Evolutionary conservation across 2,113 vertebrate genomes (phyloP).

Genomic region (Larimichthys crocea): DNA sequence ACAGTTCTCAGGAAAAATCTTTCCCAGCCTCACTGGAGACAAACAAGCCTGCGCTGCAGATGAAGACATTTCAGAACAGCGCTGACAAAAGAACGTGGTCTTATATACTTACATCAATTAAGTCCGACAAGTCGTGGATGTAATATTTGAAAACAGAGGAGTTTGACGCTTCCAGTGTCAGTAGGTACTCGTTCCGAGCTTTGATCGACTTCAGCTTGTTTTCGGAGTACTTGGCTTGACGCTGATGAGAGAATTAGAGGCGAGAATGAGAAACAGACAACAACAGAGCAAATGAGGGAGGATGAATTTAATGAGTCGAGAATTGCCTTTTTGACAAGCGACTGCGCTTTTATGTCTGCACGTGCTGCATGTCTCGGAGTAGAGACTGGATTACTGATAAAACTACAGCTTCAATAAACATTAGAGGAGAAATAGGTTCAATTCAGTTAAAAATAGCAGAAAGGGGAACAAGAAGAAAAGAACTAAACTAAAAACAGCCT

Average conservation of each 20-base stretch:
- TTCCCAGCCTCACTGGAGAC: neutral
- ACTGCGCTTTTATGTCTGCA: conserved; percentile 52
- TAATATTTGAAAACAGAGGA: conserved; percentile 99
- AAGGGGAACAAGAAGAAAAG: neutral
- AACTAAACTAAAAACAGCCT: conserved; percentile 26
- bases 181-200: conserved; percentile 97
- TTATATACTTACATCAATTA: conserved; percentile 95
- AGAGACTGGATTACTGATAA: conserved; percentile 34
- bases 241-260: conserved; percentile 84
- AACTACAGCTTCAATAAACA: conserved; percentile 34
- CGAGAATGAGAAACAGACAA: conserved; percentile 43
- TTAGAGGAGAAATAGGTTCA: conserved; percentile 29
- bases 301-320: conserved; percentile 47
- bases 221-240: conserved; percentile 98
- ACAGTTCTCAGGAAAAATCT: conserved; percentile 5
- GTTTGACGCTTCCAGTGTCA: conserved; percentile 97
- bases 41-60: neutral
- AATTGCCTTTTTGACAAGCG: conserved; percentile 48
- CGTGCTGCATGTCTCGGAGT: conserved; percentile 9
- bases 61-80: neutral
- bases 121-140: conserved; percentile 96
- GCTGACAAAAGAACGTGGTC: neutral
- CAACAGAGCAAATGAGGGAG: conserved; percentile 39
- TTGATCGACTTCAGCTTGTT: conserved; percentile 99
- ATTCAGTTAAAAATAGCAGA: conserved; percentile 28